These are phyloP conservation scores for Myiotriccus ornatus DNA, from an alignment of 2,797 vertebrate species.

Conservation along the genomic window DNA sequence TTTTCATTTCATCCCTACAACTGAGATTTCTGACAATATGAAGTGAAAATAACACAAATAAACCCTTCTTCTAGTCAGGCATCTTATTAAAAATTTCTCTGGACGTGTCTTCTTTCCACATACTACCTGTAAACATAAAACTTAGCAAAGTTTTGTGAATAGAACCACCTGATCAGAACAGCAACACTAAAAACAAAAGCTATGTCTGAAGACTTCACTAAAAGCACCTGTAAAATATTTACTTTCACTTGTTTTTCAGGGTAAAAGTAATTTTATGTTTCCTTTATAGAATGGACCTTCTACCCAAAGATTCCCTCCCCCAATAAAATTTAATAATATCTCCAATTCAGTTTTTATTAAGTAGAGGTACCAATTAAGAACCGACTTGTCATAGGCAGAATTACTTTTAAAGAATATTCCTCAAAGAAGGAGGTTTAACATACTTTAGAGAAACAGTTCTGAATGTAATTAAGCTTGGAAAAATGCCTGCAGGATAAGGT, in stretches of 20 bases:
- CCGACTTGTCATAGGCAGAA: neutral
- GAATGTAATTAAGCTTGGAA: neutral
- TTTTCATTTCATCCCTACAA: slow-evolving; percentile 23
- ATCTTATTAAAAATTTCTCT: neutral
- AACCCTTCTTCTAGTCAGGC: neutral
- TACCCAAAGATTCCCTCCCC: neutral
- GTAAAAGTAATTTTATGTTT: neutral
- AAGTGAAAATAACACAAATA: neutral
- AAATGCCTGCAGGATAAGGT: neutral
- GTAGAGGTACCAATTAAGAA: neutral
- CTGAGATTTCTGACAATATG: slow-evolving; percentile 18
- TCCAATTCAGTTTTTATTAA: neutral
- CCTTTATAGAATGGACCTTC: neutral
- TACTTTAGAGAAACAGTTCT: neutral
- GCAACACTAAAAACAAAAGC: neutral
- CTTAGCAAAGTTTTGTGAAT: neutral
- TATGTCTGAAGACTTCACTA: neutral
- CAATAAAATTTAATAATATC: neutral
- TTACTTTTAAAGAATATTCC: neutral
- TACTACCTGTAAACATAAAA: neutral
- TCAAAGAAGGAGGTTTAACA: neutral
- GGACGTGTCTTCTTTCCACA: neutral
- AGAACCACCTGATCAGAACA: neutral
- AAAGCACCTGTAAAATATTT: neutral
- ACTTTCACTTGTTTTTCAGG: neutral